Evolutionary conservation across 2,888 invertebrate species (phyloP), one percentile per base, ranked within the genome.

Genomic region (Endomychus coccineus): DNA sequence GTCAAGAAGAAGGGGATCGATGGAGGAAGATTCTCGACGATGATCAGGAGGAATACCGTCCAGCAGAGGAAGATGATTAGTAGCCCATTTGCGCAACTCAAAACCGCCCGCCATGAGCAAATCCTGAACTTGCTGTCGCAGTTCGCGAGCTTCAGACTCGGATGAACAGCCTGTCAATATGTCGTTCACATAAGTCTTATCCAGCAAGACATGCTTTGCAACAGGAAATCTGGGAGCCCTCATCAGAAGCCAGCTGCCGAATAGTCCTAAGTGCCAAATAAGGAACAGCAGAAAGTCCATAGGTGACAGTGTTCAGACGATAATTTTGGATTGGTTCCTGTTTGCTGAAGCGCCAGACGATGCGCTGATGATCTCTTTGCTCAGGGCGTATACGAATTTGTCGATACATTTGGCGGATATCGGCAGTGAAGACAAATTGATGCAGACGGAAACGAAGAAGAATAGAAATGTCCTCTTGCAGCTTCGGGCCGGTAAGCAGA

Each of bases 1-100:
- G 24, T 10, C 10, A 10, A 24, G 24, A 24, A 24, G 4, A 24
- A 24, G 24, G 24, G 10, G 10, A 13, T 24, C 24, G 13, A 3
- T 24, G 2, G 24, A 24, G 23, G 23, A 3, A 23, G 24, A 2
- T 24, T 16, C 16, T 12, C 16, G 4, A 16, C 28, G 27, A 27
- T 16, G 28, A 3, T 28, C 16, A n/a, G 28, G 3, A 2, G 28
- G 16, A 28, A 28, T 28, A 16, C 28, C 16, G 6, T 16, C 28
- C n/a, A 28, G 16, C 28, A 16, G 28, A 28, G 28, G 28, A 16
- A n/a, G 16, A 28, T 28, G n/a, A 16, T 28, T 16, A 16, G 28
- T 28, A 16, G 28, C 28, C 28, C 10, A 28, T 16, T 28, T 16
- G n/a, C 9, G 16, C 2, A 28, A 9, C 28, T 16, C 28, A 28